Evolutionary conservation across 1,140 invertebrate species (phyloP).

Genomic region (Hormaphis cornu): DNA sequence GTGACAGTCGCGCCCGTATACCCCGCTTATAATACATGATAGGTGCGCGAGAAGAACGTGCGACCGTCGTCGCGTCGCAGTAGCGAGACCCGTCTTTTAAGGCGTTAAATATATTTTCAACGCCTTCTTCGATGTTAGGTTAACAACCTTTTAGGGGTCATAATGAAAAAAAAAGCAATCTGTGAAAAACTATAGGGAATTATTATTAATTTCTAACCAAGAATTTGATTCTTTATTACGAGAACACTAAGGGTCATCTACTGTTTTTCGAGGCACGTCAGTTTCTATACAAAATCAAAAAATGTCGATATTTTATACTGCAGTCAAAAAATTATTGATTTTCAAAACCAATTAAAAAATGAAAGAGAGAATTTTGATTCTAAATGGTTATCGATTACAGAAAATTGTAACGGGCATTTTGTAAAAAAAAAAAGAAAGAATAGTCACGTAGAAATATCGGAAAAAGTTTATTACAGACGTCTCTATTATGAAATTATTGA

Average conservation of each 20-base stretch:
- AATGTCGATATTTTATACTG: constrained; percentile 2
- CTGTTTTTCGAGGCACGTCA: background rate
- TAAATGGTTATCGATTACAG: background rate
- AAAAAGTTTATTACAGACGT: background rate
- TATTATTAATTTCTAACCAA: background rate
- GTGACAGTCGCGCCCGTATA: too few relatives aligned
- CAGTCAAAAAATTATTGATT: background rate
- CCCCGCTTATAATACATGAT: too few relatives aligned
- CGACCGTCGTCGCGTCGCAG: too few relatives aligned
- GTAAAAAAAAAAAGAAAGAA: background rate
- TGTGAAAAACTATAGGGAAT: background rate
- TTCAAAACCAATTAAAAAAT: background rate
- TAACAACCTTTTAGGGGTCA: background rate
- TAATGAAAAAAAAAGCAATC: background rate
- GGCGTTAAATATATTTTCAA: too few relatives aligned
- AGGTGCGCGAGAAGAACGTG: too few relatives aligned
- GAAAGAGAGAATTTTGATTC: background rate
- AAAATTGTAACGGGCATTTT: background rate
- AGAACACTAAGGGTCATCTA: background rate
- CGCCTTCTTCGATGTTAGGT: too few relatives aligned
- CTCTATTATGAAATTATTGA: background rate
- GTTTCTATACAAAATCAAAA: background rate
- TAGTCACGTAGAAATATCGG: background rate
- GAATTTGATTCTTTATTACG: background rate
- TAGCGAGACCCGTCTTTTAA: too few relatives aligned